A percentile compares a stretch with the other conserved stretches of the same genome.
Evolutionary conservation across 1,140 invertebrate species (phyloP).

Genomic region (Ostrea edulis): DNA sequence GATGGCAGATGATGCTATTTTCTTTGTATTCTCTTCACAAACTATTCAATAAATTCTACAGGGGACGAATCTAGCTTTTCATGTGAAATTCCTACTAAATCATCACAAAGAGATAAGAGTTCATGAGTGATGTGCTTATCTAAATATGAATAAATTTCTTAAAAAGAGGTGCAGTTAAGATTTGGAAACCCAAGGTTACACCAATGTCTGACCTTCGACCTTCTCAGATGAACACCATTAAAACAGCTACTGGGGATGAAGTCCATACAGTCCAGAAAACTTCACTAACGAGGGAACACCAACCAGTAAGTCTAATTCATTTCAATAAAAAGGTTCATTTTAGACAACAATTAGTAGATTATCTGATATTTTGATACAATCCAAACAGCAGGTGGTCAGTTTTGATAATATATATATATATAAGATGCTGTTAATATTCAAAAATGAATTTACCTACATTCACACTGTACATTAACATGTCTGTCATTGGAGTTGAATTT

Average conservation of each 20-base stretch:
- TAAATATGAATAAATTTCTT: background rate
- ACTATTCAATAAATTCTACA: too few relatives aligned
- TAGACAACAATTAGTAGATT: background rate
- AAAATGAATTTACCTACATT: background rate
- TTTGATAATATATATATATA: too few relatives aligned
- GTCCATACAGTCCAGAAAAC: constrained; percentile 90
- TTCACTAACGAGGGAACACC: constrained; percentile 83
- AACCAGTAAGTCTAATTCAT: constrained; percentile 56
- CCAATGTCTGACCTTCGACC: constrained; percentile 81
- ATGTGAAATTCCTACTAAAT: background rate
- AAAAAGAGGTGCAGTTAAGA: constrained; percentile 75
- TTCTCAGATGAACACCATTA: constrained; percentile 87
- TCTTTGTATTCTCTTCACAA: too few relatives aligned
- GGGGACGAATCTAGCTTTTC: background rate
- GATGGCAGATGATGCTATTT: too few relatives aligned
- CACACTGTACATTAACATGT: background rate
- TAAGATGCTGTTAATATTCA: background rate
- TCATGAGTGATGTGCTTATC: background rate
- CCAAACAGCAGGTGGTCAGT: background rate
- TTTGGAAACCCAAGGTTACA: constrained; percentile 80
- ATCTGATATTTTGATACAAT: background rate
- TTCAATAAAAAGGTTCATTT: background rate
- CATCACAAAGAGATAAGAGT: background rate
- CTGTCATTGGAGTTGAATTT: background rate
- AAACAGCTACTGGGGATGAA: constrained; percentile 78